These are phyloP conservation scores for Eutrigla gurnardus DNA, from an alignment of 2,797 vertebrate genomes.

Conservation along the genomic window DNA sequence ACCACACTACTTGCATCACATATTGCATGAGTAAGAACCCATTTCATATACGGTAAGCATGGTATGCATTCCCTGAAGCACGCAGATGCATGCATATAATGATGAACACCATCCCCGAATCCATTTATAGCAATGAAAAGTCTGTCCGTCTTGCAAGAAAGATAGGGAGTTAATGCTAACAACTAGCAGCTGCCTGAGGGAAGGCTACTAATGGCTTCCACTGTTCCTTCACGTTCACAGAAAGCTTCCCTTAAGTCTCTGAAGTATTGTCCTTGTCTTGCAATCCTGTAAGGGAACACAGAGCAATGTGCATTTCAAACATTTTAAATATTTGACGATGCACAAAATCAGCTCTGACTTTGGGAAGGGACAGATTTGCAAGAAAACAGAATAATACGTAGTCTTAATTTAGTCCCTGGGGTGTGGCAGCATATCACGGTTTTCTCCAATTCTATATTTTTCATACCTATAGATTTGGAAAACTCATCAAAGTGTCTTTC, in stretches of 20 bases:
- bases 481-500: background rate
- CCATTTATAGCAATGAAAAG: constrained; percentile 46
- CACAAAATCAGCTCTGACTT: constrained; percentile 3
- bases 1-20: constrained; percentile 22
- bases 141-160: constrained; percentile 32
- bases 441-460: constrained; percentile 18
- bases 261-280: constrained; percentile 30
- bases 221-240: constrained; percentile 29
- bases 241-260: constrained; percentile 33
- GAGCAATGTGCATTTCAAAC: constrained; percentile 34
- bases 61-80: constrained; percentile 34
- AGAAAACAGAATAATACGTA: constrained; percentile 20
- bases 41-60: constrained; percentile 14
- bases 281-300: constrained; percentile 16
- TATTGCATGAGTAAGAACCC: constrained; percentile 25
- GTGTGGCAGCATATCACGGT: background rate
- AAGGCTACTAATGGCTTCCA: constrained; percentile 29
- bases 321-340: constrained; percentile 20
- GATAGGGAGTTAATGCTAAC: constrained; percentile 34
- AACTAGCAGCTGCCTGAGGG: constrained; percentile 43
- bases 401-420: constrained; percentile 11
- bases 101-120: constrained; percentile 42
- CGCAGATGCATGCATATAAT: constrained; percentile 31
- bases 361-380: constrained; percentile 4
- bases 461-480: background rate